A percentile compares a stretch with the other conserved stretches of the same genome.
Conservation (phyloP, 2,797 vertebrate species). For the Pitangus sulphuratus region DNA sequence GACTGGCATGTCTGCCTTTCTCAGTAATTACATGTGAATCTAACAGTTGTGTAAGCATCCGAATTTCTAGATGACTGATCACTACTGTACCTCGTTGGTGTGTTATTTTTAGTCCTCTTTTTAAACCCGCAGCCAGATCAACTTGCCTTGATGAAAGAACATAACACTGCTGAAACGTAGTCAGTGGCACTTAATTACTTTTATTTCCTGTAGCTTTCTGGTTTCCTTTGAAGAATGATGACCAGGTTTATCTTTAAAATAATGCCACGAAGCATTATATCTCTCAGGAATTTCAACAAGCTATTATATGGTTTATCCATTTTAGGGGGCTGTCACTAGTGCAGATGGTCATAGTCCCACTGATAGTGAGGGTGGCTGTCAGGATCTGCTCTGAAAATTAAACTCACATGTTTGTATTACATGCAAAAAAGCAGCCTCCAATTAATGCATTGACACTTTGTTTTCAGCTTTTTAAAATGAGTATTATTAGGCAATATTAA, state of each 20-base stretch:
- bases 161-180: background rate
- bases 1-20: conserved; percentile 3
- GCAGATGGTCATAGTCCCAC: background rate
- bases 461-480: background rate
- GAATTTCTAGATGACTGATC: conserved; percentile 3
- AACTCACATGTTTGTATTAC: background rate
- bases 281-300: background rate
- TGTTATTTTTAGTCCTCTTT: background rate
- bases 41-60: background rate
- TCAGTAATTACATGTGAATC: background rate
- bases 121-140: background rate
- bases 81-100: background rate
- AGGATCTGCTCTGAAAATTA: background rate
- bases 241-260: background rate
- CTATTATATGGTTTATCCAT: background rate
- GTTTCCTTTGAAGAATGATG: background rate
- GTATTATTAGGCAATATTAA: fast-evolving
- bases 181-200: background rate
- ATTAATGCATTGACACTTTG: background rate
- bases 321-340: background rate
- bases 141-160: background rate
- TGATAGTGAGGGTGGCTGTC: background rate
- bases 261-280: background rate
- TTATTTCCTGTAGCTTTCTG: background rate
- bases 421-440: background rate